Evolutionary conservation across 1,140 invertebrate genomes (phyloP), one percentile per base, ranked within the genome.

Genomic region (Phocides pigmalion): DNA sequence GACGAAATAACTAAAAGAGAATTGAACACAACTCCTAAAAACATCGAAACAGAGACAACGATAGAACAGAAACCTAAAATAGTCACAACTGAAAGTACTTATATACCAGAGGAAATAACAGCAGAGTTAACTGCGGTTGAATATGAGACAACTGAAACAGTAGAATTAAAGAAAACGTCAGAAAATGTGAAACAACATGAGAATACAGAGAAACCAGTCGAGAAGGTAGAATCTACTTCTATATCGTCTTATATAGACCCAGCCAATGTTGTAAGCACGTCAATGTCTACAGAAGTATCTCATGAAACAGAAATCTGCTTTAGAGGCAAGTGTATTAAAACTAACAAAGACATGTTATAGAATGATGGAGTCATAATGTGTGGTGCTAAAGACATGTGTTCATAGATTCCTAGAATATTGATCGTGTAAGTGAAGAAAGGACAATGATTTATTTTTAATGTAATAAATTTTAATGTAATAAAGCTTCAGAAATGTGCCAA

Each of bases 291-390:
- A 0, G 95, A 96, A 89, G 93, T 97, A 25, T 96, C 96, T 5
- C 95, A 96, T 65, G 96, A 97, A 93, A 97, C 96, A 14, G 96
- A 97, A 90, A 97, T 97, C 46, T 97, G 96, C 75, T 97, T 95
- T 80, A 94, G 95, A 76, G 96, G 96, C 14, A 94, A 95, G 70
- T 97, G 96, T 81, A 94, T 97, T 51, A 96, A 96, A 90, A 95
- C 95, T 5, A 95, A 72, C 47, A 91, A 87, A 64, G 74, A 84
- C 46, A 49, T 89, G 22, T 80, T 81, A 85, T 89, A 82, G 70
- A 62, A 14, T 41, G 49, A 50, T 64, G 47, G 11, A 61, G 28
- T 20, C 17, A 32, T n/a, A 70, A 67, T 46, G 56, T 64, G 64
- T 75, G 78, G 76, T 82, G 80, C 79, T 81, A 81, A 72, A 76